Percentiles rank a stretch among this genome's conserved stretches.
These are phyloP conservation scores for silkworm (Bombyx mori) DNA, from an alignment of 1,140 invertebrate species.

Conservation along the genomic window DNA sequence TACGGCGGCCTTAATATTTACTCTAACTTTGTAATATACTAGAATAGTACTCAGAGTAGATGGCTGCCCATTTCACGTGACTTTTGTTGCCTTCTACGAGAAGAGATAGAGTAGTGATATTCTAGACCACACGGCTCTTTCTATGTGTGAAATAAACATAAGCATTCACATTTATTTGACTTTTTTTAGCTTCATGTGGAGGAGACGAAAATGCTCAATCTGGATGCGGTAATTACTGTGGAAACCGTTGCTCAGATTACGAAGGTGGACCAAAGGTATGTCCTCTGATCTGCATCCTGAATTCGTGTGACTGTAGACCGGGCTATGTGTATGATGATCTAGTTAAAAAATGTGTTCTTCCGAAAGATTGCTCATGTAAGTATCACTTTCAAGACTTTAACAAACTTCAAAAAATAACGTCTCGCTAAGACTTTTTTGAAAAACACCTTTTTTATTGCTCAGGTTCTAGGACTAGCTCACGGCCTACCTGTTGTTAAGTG, in stretches of 20 bases:
- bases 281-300: neutral
- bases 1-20: too few species aligned
- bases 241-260: slow-evolving; percentile 1
- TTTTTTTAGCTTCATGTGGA: neutral
- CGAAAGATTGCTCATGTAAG: slow-evolving; percentile 9
- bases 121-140: too few species aligned
- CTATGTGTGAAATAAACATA: too few species aligned
- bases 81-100: too few species aligned
- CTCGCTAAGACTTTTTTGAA: neutral
- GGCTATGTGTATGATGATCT: slow-evolving; percentile 13
- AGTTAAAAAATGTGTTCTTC: slow-evolving; percentile 16
- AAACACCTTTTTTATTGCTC: too few species aligned
- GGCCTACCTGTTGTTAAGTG: too few species aligned
- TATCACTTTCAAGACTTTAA: neutral
- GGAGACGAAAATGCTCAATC: slow-evolving; percentile 2
- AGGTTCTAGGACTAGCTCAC: too few species aligned
- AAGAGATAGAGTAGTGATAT: too few species aligned
- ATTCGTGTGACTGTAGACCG: slow-evolving; percentile 21
- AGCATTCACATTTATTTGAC: too few species aligned
- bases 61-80: too few species aligned
- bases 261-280: neutral
- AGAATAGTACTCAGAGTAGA: too few species aligned
- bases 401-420: neutral
- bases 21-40: too few species aligned
- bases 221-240: neutral